phyloP scores from a whole-genome alignment of 2,113 vertebrate species.

The Pterophyllum scalare region DNA sequence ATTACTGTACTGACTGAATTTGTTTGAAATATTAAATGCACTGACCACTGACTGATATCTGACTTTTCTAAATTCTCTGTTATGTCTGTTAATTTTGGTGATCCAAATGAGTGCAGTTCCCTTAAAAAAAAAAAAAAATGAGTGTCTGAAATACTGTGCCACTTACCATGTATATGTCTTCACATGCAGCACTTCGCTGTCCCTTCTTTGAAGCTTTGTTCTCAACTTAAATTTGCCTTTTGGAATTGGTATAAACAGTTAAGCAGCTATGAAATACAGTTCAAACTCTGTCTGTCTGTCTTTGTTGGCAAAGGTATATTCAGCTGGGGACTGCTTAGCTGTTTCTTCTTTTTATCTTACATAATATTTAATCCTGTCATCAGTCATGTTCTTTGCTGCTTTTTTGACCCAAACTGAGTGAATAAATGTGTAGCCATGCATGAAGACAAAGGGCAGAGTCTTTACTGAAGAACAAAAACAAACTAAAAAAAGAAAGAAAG shows the following conservation, averaged over 20 bases:
- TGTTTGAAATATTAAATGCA: neutral
- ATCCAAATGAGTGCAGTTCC: neutral
- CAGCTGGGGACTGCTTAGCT: neutral
- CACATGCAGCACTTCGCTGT: neutral
- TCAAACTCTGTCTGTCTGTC: neutral
- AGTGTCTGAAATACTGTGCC: neutral
- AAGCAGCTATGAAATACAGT: neutral
- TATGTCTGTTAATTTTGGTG: too few relatives aligned
- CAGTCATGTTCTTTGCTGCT: constrained; percentile 39
- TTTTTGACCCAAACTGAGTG: constrained; percentile 42
- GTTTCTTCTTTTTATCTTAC: constrained; percentile 6
- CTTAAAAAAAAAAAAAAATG: neutral
- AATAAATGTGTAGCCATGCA: constrained; percentile 40
- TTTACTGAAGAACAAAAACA: constrained; percentile 29
- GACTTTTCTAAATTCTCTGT: too few relatives aligned
- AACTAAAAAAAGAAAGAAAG: constrained; percentile 18
- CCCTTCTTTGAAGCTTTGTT: neutral
- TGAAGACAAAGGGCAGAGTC: constrained; percentile 37
- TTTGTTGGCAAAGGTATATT: neutral
- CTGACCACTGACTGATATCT: too few relatives aligned
- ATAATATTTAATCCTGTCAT: constrained; percentile 33
- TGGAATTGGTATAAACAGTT: neutral
- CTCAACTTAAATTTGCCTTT: neutral
- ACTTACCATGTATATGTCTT: neutral
- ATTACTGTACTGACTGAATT: neutral